Evolutionary conservation across 2,797 vertebrate genomes (phyloP).

Genomic region (Ataeniobius toweri): DNA sequence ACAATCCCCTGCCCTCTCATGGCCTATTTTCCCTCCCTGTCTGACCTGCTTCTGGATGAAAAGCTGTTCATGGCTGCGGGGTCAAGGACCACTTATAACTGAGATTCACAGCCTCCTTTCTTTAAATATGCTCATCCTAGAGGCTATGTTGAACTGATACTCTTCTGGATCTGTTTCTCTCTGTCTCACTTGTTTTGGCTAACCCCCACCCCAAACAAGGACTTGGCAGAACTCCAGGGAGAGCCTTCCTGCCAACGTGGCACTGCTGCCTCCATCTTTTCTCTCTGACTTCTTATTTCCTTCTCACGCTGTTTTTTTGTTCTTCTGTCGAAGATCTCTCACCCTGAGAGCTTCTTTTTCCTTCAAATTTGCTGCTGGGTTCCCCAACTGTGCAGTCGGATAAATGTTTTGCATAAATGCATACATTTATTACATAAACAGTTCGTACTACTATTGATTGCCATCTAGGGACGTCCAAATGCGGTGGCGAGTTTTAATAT

Average conservation of each 20-base stretch:
- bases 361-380: slow-evolving; percentile 19
- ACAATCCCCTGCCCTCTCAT: slow-evolving; percentile 55
- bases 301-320: slow-evolving; percentile 38
- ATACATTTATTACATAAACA: background rate
- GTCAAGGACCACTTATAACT: slow-evolving; percentile 60
- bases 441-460: background rate
- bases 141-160: slow-evolving; percentile 48
- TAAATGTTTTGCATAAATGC: slow-evolving; percentile 18
- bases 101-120: slow-evolving; percentile 52
- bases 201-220: slow-evolving; percentile 7
- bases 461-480: background rate
- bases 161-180: slow-evolving; percentile 48
- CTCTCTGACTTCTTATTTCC: slow-evolving; percentile 51
- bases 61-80: slow-evolving; percentile 49
- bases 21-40: slow-evolving; percentile 48
- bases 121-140: slow-evolving; percentile 40
- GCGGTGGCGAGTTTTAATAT: background rate
- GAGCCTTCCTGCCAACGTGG: slow-evolving; percentile 82
- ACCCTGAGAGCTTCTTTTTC: slow-evolving; percentile 11
- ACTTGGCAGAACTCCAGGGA: slow-evolving; percentile 73
- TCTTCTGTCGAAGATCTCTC: slow-evolving; percentile 32
- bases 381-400: slow-evolving; percentile 1
- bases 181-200: slow-evolving; percentile 23
- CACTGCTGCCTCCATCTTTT: slow-evolving; percentile 74
- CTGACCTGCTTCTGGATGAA: slow-evolving; percentile 56